Conservation (phyloP, 2,888 invertebrate genomes). For the Agelastica alni region DNA sequence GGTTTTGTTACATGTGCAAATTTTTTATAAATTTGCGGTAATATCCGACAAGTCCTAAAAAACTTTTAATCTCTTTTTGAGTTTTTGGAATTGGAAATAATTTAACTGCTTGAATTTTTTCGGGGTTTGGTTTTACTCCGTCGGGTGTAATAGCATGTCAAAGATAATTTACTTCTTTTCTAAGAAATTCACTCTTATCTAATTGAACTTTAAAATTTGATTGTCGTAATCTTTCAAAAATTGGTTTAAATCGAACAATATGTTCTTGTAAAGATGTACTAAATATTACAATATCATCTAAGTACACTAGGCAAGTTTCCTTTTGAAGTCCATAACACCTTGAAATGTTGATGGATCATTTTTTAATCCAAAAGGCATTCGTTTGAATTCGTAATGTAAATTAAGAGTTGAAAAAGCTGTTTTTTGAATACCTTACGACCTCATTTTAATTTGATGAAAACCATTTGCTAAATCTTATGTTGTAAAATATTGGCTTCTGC, state of each 20-base stretch:
- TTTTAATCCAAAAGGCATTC: conserved; percentile 44
- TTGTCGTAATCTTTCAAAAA: conserved; percentile 28
- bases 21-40: neutral
- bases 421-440: conserved; percentile 2
- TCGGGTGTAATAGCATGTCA: neutral
- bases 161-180: neutral
- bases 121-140: neutral
- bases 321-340: conserved; percentile 10
- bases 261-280: conserved; percentile 9
- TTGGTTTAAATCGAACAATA: conserved; percentile 9
- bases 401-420: conserved; percentile 23
- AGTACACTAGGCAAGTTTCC: conserved; percentile 12
- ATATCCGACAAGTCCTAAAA: neutral
- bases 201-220: conserved; percentile 31
- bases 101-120: neutral
- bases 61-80: neutral
- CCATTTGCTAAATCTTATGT: conserved; percentile 33
- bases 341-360: too few species aligned
- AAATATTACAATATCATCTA: conserved; percentile 14
- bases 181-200: conserved; percentile 23
- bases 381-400: conserved; percentile 32
- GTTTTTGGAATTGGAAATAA: neutral
- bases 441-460: conserved; percentile 35
- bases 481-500: conserved; percentile 26
- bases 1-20: neutral